These are phyloP conservation scores for Metalampra italica DNA, from an alignment of 2,888 invertebrate species.

Conservation along the genomic window DNA sequence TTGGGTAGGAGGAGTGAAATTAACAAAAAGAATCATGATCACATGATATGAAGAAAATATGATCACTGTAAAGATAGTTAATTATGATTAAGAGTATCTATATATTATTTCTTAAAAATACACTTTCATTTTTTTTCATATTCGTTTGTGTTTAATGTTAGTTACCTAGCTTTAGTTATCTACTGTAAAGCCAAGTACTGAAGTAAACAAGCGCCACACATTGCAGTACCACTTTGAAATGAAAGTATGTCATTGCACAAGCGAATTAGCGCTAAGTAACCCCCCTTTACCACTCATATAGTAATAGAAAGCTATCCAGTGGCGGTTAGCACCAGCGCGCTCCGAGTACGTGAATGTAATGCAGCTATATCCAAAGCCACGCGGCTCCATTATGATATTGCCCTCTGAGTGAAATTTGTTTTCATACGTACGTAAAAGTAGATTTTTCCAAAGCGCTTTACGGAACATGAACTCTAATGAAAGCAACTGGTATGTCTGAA, in stretches of 20 bases:
- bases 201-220: background rate
- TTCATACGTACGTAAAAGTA: conserved; percentile 57
- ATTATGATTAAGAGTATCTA: too few relatives aligned
- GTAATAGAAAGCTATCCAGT: conserved; percentile 46
- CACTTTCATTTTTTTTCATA: too few relatives aligned
- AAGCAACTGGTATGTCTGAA: conserved; percentile 19
- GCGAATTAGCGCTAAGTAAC: conserved; percentile 26
- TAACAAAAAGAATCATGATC: background rate
- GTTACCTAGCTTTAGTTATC: too few relatives aligned
- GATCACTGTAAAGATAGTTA: too few relatives aligned
- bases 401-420: conserved; percentile 69
- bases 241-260: conserved; percentile 17
- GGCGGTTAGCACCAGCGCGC: conserved; percentile 45
- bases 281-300: conserved; percentile 31
- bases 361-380: conserved; percentile 52
- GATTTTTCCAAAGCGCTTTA: conserved; percentile 46
- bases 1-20: too few relatives aligned
- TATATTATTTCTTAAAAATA: too few relatives aligned
- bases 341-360: conserved; percentile 45
- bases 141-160: too few relatives aligned
- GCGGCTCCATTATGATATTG: conserved; percentile 74
- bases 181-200: too few relatives aligned
- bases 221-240: conserved; percentile 4
- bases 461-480: conserved; percentile 44
- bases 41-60: too few relatives aligned